A percentile compares a stretch with the other conserved stretches of the same genome.
phyloP scores from a whole-genome alignment of 2,113 vertebrate species.

The Numida meleagris region DNA sequence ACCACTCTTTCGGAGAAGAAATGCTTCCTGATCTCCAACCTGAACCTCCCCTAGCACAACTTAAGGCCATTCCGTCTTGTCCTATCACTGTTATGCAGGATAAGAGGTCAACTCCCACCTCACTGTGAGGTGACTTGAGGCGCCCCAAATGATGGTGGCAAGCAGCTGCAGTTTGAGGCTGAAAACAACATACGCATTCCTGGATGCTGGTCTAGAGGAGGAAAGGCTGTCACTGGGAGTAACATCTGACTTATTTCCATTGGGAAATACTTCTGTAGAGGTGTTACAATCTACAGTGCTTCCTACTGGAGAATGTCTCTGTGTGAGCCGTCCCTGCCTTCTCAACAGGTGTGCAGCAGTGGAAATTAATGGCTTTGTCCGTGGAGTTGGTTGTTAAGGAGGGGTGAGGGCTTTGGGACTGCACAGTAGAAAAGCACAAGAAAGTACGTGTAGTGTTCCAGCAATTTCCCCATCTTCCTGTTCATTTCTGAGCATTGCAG shows the following conservation, averaged over 20 bases:
- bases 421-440: not conserved
- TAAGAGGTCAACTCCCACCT: too few species aligned
- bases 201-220: not conserved
- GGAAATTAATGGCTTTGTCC: not conserved
- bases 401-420: not conserved
- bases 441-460: not conserved
- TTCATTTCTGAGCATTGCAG: not conserved
- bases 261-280: not conserved
- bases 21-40: too few species aligned
- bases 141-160: not conserved
- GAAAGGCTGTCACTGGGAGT: not conserved
- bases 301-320: rapidly evolving
- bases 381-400: not conserved
- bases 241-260: not conserved
- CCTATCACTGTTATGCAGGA: too few species aligned
- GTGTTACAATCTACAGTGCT: not conserved
- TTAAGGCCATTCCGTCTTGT: too few species aligned
- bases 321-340: not conserved
- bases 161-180: not conserved
- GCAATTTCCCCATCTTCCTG: not conserved
- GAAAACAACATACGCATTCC: not conserved
- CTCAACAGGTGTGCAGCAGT: not conserved
- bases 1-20: too few species aligned
- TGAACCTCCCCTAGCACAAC: too few species aligned
- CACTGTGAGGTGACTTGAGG: not conserved